Conservation (phyloP, 2,113 vertebrate species). For the Chroicocephalus ridibundus region DNA sequence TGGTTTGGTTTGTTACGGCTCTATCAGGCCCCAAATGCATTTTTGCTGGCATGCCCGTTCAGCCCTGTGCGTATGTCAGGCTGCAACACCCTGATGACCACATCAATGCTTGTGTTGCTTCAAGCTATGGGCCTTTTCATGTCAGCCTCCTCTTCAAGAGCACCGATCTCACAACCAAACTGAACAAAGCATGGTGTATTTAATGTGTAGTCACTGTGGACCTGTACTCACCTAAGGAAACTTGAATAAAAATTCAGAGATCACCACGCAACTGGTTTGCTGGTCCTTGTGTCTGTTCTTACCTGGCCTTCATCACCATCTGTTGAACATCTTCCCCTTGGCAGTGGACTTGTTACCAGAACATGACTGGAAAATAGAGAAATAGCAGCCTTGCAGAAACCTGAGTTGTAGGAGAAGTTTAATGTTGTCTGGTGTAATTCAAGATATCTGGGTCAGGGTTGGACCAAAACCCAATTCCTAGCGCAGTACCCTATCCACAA, state of each 20-base stretch:
- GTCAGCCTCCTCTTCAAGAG: not conserved
- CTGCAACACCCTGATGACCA: not conserved
- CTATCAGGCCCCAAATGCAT: not conserved
- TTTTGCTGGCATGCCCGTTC: not conserved
- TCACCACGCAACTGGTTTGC: not conserved
- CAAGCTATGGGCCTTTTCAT: not conserved
- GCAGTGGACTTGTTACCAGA: not conserved
- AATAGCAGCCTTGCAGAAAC: not conserved
- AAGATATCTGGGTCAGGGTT: not conserved
- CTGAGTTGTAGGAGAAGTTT: not conserved
- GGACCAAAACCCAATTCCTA: not conserved
- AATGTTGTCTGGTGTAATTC: not conserved
- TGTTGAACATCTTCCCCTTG: not conserved
- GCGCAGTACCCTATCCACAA: not conserved
- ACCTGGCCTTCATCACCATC: not conserved
- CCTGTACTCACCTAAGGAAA: not conserved
- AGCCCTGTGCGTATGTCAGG: rapidly evolving
- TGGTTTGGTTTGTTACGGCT: rapidly evolving
- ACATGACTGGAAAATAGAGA: not conserved
- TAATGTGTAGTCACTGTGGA: not conserved
- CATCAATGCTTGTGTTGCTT: not conserved
- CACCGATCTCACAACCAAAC: not conserved
- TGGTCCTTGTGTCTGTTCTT: not conserved
- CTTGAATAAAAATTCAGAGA: not conserved
- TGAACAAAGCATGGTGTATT: not conserved